Evolutionary conservation across 2,797 vertebrate genomes (phyloP).

Genomic region (Phrynocephalus vlangalii): DNA sequence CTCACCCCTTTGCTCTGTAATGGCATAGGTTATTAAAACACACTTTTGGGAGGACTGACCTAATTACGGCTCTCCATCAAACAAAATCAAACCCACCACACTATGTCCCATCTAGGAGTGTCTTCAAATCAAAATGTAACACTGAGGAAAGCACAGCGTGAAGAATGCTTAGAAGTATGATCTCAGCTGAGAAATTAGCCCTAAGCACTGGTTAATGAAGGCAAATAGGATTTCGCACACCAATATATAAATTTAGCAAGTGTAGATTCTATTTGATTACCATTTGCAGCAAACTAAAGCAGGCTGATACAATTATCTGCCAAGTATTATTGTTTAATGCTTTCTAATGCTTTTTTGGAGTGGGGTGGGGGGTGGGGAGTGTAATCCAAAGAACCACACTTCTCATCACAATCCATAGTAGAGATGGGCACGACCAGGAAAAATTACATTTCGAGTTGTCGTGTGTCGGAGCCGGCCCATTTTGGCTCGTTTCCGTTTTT

Average conservation of each 20-base stretch:
- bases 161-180: constrained; percentile 73
- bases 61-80: constrained; percentile 75
- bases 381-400: constrained; percentile 33
- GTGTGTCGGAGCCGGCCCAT: no score
- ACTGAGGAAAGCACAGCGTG: constrained; percentile 67
- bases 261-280: constrained; percentile 63
- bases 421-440: no score
- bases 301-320: constrained; percentile 62
- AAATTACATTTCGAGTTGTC: no score
- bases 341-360: constrained; percentile 43
- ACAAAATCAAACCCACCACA: constrained; percentile 64
- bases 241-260: constrained; percentile 62
- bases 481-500: no score
- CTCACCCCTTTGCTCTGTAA: constrained; percentile 57
- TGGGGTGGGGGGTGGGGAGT: background rate
- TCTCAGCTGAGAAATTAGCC: constrained; percentile 72
- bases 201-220: constrained; percentile 73
- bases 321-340: constrained; percentile 64
- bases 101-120: constrained; percentile 33
- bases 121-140: constrained; percentile 58
- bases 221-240: constrained; percentile 76
- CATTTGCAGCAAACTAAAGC: constrained; percentile 61
- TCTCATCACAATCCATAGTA: constrained; percentile 27
- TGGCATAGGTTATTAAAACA: constrained; percentile 74
- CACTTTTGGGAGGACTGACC: constrained; percentile 60